A percentile compares a stretch with the other conserved stretches of the same genome.
phyloP scores from a whole-genome alignment of 2,113 vertebrate genomes.

The Pycnonotus jocosus region DNA sequence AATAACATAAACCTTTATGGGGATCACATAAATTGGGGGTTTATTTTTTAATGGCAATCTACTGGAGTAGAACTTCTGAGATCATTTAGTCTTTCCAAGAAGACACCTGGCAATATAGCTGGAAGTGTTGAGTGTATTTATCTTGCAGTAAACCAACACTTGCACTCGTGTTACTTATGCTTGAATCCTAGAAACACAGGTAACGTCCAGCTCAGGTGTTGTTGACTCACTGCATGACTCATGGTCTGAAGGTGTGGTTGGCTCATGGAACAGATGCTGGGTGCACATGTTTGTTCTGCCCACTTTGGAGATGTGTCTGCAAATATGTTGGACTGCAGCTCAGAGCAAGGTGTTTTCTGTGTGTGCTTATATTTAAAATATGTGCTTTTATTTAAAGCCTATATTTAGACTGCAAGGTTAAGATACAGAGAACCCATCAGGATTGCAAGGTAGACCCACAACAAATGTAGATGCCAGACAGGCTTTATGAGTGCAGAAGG shows the following conservation, averaged over 20 bases:
- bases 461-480: background rate
- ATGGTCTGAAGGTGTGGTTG: background rate
- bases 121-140: background rate
- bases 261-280: background rate
- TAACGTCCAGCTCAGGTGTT: background rate
- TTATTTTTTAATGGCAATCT: background rate
- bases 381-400: too few species aligned
- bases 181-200: background rate
- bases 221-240: background rate
- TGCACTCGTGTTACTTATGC: background rate
- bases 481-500: background rate
- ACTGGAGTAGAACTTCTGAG: background rate
- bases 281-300: background rate
- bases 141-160: background rate
- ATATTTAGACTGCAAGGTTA: background rate
- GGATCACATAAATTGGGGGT: background rate
- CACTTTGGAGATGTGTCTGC: background rate
- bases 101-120: background rate
- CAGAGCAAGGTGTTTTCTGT: background rate
- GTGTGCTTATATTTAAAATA: too few species aligned
- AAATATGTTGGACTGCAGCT: background rate
- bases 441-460: background rate
- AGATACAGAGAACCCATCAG: background rate
- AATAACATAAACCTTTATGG: background rate
- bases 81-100: background rate